These are phyloP conservation scores for Aplocera efformata DNA, from an alignment of 2,888 invertebrate genomes.

Conservation along the genomic window DNA sequence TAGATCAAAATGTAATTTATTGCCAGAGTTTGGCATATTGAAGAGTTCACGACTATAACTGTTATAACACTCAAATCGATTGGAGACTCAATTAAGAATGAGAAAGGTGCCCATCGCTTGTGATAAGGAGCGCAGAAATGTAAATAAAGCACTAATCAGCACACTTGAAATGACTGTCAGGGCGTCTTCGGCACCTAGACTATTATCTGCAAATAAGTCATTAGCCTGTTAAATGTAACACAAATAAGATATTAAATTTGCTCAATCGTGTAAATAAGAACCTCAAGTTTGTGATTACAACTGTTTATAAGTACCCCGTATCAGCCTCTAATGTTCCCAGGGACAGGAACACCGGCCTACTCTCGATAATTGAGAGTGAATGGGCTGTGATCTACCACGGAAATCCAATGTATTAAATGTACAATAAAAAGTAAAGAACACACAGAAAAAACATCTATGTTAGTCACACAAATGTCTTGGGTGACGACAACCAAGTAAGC, in stretches of 20 bases:
- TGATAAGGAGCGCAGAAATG: conserved; percentile 15
- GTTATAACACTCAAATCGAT: conserved; percentile 7
- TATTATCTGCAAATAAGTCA: conserved; percentile 61
- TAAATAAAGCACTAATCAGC: conserved; percentile 18
- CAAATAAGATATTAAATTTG: conserved; percentile 34
- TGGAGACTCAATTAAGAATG: conserved; percentile 20
- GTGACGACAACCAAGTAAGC: too few relatives aligned
- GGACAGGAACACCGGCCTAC: too few relatives aligned
- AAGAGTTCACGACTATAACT: neutral
- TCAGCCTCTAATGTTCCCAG: too few relatives aligned
- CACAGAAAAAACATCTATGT: too few relatives aligned
- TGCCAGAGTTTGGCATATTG: conserved; percentile 20
- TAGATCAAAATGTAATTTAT: conserved; percentile 20
- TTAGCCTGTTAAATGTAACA: conserved; percentile 45
- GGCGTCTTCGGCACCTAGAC: conserved; percentile 36
- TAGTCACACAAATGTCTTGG: too few relatives aligned
- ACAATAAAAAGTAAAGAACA: too few relatives aligned
- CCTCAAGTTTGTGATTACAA: too few relatives aligned
- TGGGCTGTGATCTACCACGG: too few relatives aligned
- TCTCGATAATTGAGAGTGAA: too few relatives aligned
- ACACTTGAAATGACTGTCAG: conserved; percentile 33
- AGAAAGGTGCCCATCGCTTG: conserved; percentile 10
- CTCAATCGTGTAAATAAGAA: conserved; percentile 8
- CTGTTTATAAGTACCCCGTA: conserved; percentile 8
- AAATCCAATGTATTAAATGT: too few relatives aligned